Evolutionary conservation across 2,797 vertebrate genomes (phyloP).

Genomic region (Otus scops): DNA sequence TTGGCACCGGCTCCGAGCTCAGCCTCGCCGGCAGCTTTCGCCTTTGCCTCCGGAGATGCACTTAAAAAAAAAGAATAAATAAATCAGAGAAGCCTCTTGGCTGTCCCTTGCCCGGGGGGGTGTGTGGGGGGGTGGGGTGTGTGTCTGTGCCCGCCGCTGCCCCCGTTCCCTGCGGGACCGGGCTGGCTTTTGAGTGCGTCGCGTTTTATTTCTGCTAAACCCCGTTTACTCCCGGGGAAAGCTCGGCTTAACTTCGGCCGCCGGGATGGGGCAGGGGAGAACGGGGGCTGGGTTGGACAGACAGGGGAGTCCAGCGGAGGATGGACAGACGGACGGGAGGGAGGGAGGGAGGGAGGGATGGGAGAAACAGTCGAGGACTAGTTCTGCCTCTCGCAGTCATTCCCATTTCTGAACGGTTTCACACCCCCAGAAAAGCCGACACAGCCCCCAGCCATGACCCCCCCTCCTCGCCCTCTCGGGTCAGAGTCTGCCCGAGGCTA

Average conservation of each 20-base stretch:
- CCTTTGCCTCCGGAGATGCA: not conserved
- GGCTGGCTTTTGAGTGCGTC: not conserved
- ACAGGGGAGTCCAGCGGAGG: not conserved
- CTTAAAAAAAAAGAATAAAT: not conserved
- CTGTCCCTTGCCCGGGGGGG: not conserved
- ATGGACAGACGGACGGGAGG: not conserved
- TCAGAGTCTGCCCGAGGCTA: not conserved
- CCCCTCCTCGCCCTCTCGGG: not conserved
- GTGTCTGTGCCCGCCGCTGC: too few relatives aligned
- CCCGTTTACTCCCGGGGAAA: not conserved
- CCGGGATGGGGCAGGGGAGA: not conserved
- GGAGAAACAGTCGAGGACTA: not conserved
- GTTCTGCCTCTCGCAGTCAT: not conserved
- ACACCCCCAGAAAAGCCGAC: not conserved
- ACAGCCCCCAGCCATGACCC: too few relatives aligned
- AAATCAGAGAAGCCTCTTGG: not conserved
- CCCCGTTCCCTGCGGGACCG: not conserved
- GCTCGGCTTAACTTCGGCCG: not conserved
- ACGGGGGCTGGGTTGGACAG: not conserved
- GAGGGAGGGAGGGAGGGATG: rapidly evolving
- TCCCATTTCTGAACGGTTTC: not conserved
- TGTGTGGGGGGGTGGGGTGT: too few relatives aligned
- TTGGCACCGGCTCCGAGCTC: not conserved
- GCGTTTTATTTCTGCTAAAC: not conserved
- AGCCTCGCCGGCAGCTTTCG: not conserved